These are phyloP conservation scores for Aspidapion aeneum DNA, from an alignment of 2,888 invertebrate species.

Conservation along the genomic window DNA sequence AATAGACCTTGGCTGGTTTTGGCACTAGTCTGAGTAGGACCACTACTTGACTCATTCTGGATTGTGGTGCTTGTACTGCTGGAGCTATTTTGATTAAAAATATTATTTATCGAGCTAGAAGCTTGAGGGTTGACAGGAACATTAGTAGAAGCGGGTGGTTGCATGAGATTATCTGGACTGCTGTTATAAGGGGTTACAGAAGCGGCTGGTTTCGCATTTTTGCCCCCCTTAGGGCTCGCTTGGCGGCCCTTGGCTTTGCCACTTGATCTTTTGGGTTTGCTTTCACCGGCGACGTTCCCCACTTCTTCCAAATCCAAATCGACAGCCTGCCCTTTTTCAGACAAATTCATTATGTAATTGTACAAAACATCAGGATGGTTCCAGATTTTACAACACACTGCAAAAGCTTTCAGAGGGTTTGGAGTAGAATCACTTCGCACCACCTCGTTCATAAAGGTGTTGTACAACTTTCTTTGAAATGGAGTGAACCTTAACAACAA, in stretches of 20 bases:
- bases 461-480: conserved; percentile 87
- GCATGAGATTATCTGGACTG: conserved; percentile 24
- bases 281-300: conserved; percentile 51
- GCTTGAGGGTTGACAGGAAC: conserved; percentile 2
- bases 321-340: conserved; percentile 70
- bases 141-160: conserved; percentile 13
- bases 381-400: conserved; percentile 98
- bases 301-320: conserved; percentile 81
- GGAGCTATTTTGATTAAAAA: no score
- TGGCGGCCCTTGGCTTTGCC: conserved; percentile 45
- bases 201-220: conserved; percentile 52
- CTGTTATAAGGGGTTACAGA: conserved; percentile 51
- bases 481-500: conserved; percentile 82
- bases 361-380: conserved; percentile 92
- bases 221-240: conserved; percentile 46
- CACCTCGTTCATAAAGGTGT: conserved; percentile 90
- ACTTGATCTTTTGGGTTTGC: conserved; percentile 36
- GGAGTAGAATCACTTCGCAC: conserved; percentile 82
- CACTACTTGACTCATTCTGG: neutral
- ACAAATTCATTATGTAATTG: conserved; percentile 79
- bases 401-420: conserved; percentile 96
- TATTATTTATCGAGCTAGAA: neutral
- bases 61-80: neutral
- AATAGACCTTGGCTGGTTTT: conserved; percentile 8
- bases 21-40: conserved; percentile 16